These are phyloP conservation scores for Cephus spinipes DNA, from an alignment of 2,888 invertebrate species.

Conservation along the genomic window DNA sequence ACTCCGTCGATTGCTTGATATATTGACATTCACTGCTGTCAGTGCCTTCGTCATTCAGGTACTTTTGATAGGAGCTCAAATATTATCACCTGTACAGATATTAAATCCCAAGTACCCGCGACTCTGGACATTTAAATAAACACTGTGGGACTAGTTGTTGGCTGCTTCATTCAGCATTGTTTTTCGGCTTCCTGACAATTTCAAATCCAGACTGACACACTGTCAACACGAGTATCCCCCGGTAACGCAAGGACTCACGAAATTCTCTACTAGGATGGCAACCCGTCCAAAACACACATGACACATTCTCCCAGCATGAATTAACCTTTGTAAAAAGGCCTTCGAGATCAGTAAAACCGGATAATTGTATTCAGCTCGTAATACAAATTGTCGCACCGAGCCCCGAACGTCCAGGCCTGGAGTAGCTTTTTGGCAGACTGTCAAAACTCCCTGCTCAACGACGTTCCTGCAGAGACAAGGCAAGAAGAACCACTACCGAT, in stretches of 20 bases:
- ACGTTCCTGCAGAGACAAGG: background rate
- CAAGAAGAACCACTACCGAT: constrained; percentile 5
- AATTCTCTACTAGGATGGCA: background rate
- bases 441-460: background rate
- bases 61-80: background rate
- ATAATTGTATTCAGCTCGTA: background rate
- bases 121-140: background rate
- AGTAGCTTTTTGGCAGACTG: background rate
- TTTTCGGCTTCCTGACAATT: background rate
- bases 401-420: background rate
- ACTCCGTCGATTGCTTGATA: background rate
- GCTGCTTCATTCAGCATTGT: background rate
- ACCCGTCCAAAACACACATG: background rate
- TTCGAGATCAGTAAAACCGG: background rate
- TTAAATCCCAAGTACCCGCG: background rate
- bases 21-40: background rate
- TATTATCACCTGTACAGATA: background rate
- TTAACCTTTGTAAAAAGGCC: background rate
- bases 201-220: background rate
- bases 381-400: background rate
- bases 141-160: background rate
- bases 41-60: background rate
- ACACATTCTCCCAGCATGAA: background rate
- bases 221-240: background rate
- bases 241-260: background rate